Evolutionary conservation across 2,888 invertebrate species (phyloP).

Genomic region (Melieria crassipennis): DNA sequence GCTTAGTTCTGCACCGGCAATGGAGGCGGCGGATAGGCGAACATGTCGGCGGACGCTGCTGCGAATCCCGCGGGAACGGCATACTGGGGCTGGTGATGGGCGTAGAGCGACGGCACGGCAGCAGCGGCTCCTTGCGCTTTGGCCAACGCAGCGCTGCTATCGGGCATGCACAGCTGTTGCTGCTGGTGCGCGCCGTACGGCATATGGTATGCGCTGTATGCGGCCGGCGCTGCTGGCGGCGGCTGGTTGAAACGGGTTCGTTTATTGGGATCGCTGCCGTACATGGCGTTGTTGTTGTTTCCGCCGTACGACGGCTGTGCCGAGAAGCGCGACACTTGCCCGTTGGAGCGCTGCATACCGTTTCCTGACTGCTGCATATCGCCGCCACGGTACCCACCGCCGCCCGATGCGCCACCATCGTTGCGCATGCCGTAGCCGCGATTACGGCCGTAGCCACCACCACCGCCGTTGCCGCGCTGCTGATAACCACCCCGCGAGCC

Average conservation of each 20-base stretch:
- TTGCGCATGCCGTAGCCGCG: constrained; percentile 35
- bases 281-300: constrained; percentile 21
- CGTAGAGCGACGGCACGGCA: constrained; percentile 10
- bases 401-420: constrained; percentile 10
- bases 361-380: constrained; percentile 42
- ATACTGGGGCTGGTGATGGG: constrained; percentile 51
- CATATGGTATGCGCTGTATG: constrained; percentile 2
- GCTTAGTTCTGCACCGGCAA: constrained; percentile 64
- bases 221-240: constrained; percentile 17
- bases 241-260: constrained; percentile 41
- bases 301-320: constrained; percentile 44
- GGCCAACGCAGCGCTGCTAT: background rate
- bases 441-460: constrained; percentile 38
- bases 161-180: constrained; percentile 28
- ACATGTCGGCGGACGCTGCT: constrained; percentile 54
- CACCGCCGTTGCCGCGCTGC: constrained; percentile 45
- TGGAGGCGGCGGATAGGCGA: constrained; percentile 64
- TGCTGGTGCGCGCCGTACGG: constrained; percentile 34
- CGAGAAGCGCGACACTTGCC: constrained; percentile 52
- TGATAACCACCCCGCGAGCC: constrained; percentile 54
- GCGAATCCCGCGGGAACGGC: constrained; percentile 57
- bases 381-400: constrained; percentile 46
- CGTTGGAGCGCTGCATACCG: constrained; percentile 46
- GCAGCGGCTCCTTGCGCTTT: constrained; percentile 7
- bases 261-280: constrained; percentile 34